A percentile compares a stretch with the other conserved stretches of the same genome.
These are phyloP conservation scores for Trypoxylon attenuatum DNA, from an alignment of 2,888 invertebrate genomes.

Conservation along the genomic window DNA sequence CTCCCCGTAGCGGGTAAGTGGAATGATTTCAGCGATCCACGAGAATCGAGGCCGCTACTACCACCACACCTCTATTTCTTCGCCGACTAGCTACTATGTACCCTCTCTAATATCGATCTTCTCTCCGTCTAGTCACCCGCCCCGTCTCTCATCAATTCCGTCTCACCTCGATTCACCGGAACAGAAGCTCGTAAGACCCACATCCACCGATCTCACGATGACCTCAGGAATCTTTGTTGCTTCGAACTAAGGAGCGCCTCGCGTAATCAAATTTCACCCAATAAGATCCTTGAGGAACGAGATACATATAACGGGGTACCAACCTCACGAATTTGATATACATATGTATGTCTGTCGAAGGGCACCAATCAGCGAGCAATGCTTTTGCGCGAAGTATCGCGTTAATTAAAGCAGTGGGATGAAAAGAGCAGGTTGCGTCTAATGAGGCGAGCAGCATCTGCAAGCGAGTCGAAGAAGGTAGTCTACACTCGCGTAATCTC, in stretches of 20 bases:
- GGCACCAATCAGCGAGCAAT: no score
- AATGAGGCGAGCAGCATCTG: constrained; percentile 26
- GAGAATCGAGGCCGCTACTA: constrained; percentile 46
- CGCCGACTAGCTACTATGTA: constrained; percentile 40
- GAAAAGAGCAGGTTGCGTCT: constrained; percentile 1
- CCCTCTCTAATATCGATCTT: constrained; percentile 42
- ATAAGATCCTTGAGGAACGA: no score
- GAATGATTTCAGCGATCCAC: constrained; percentile 67
- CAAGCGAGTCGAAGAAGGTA: neutral
- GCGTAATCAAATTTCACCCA: no score
- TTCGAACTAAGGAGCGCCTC: no score
- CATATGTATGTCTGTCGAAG: no score
- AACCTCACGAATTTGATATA: no score
- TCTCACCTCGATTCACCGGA: constrained; percentile 1
- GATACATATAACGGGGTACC: no score
- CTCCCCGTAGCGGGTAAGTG: constrained; percentile 71
- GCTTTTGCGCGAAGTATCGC: neutral
- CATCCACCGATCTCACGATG: no score
- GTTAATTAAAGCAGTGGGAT: no score
- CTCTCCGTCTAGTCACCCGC: constrained; percentile 12
- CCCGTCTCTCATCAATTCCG: neutral
- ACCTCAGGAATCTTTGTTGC: no score
- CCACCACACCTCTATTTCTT: no score
- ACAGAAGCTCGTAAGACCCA: neutral
- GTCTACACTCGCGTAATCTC: constrained; percentile 9